Conservation (phyloP, 2,888 invertebrate genomes). For the Glyphotaelius pellucidus region DNA sequence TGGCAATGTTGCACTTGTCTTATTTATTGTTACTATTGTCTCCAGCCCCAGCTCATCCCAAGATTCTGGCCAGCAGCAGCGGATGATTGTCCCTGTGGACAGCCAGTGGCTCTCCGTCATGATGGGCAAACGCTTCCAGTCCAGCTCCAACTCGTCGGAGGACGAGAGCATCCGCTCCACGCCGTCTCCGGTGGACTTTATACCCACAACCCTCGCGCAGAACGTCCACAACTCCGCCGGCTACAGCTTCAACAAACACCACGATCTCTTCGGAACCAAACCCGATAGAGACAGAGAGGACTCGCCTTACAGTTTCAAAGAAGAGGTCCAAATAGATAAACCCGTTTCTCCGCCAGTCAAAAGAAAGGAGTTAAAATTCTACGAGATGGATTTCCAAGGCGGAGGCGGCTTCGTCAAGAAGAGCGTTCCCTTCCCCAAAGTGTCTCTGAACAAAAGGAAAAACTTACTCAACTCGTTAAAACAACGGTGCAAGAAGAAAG, state of each 20-base stretch:
- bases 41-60: conserved; percentile 57
- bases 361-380: conserved; percentile 64
- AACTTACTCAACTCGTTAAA: conserved; percentile 71
- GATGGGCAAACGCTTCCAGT: conserved; percentile 80
- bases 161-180: conserved; percentile 78
- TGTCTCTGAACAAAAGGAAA: conserved; percentile 75
- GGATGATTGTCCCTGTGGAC: conserved; percentile 78
- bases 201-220: conserved; percentile 9
- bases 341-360: conserved; percentile 49
- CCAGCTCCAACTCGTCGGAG: conserved; percentile 75
- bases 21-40: not conserved
- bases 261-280: conserved; percentile 30
- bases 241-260: conserved; percentile 58
- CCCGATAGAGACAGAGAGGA: conserved; percentile 33
- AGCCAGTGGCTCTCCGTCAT: conserved; percentile 79
- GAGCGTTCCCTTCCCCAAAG: conserved; percentile 77
- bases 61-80: conserved; percentile 66
- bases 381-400: conserved; percentile 72
- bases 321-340: conserved; percentile 50
- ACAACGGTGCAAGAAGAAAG: conserved; percentile 71
- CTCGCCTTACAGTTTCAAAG: conserved; percentile 63
- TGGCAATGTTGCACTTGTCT: not conserved
- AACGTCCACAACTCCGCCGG: conserved; percentile 31
- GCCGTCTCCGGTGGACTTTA: conserved; percentile 68
- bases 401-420: conserved; percentile 79